phyloP scores from a whole-genome alignment of 2,888 invertebrate genomes.

The Cheilosia impressa region DNA sequence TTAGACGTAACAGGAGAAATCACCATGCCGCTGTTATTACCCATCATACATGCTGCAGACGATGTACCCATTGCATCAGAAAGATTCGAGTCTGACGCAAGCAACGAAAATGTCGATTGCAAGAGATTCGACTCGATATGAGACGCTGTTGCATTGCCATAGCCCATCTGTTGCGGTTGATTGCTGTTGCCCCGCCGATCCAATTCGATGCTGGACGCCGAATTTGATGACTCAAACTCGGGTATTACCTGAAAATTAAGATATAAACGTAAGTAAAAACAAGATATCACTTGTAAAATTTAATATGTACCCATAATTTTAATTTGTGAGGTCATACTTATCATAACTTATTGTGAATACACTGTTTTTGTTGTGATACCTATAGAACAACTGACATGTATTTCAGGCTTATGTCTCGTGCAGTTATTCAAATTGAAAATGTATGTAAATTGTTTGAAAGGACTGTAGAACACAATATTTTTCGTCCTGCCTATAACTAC shows the following conservation, averaged over 20 bases:
- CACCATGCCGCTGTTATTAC: conserved; percentile 52
- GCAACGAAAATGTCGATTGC: conserved; percentile 48
- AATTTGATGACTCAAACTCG: conserved; percentile 76
- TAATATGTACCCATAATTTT: too few relatives aligned
- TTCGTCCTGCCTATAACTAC: too few relatives aligned
- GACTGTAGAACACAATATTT: too few relatives aligned
- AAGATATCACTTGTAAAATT: too few relatives aligned
- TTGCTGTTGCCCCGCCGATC: conserved; percentile 68
- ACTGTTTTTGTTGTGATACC: too few relatives aligned
- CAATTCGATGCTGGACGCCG: conserved; percentile 76
- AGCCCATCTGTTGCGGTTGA: conserved; percentile 24
- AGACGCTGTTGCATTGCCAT: conserved; percentile 1
- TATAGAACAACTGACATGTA: too few relatives aligned
- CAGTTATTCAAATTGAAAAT: too few relatives aligned
- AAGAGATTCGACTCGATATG: conserved; percentile 53
- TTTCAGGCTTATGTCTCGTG: too few relatives aligned
- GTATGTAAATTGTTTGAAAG: too few relatives aligned
- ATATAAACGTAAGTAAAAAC: background rate
- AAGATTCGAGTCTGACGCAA: conserved; percentile 30
- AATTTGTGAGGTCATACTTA: too few relatives aligned
- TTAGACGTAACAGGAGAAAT: conserved; percentile 44
- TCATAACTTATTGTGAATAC: too few relatives aligned
- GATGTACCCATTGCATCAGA: conserved; percentile 23
- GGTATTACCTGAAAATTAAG: conserved; percentile 61
- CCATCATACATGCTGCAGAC: conserved; percentile 21